phyloP scores from a whole-genome alignment of 2,113 vertebrate species.

The Calypte anna region DNA sequence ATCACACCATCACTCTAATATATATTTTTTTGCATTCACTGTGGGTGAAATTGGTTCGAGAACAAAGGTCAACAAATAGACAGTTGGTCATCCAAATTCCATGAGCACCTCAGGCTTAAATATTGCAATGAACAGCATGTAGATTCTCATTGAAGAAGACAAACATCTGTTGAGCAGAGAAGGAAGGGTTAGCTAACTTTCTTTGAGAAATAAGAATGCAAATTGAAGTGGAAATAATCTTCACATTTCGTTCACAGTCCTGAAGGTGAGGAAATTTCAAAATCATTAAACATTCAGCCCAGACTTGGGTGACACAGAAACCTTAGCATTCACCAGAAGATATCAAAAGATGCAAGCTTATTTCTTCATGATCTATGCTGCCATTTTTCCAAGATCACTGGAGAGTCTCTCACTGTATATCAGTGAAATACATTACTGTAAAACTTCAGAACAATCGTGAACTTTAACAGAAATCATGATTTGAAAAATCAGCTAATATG shows the following conservation, averaged over 20 bases:
- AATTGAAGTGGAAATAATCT: not conserved
- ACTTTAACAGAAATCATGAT: not conserved
- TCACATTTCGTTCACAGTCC: not conserved
- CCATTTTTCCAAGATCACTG: not conserved
- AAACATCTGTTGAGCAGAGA: not conserved
- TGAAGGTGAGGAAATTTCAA: not conserved
- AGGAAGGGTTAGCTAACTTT: not conserved
- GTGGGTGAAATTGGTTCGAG: not conserved
- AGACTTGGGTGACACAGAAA: not conserved
- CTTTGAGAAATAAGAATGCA: not conserved
- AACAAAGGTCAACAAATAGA: not conserved
- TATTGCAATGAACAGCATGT: not conserved
- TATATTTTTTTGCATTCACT: not conserved
- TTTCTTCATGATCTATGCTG: fast-evolving
- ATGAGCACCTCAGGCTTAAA: not conserved
- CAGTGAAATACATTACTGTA: not conserved
- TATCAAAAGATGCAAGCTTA: not conserved
- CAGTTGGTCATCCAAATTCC: not conserved
- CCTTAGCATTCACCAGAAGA: not conserved
- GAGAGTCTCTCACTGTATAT: not conserved
- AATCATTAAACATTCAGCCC: not conserved
- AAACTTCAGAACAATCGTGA: not conserved
- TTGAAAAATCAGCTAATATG: not conserved
- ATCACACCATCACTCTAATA: not conserved
- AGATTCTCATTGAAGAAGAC: not conserved